A percentile compares a stretch with the other conserved stretches of the same genome.
Conservation (phyloP, 1,140 invertebrate species). For the Drosophila sucinea region DNA sequence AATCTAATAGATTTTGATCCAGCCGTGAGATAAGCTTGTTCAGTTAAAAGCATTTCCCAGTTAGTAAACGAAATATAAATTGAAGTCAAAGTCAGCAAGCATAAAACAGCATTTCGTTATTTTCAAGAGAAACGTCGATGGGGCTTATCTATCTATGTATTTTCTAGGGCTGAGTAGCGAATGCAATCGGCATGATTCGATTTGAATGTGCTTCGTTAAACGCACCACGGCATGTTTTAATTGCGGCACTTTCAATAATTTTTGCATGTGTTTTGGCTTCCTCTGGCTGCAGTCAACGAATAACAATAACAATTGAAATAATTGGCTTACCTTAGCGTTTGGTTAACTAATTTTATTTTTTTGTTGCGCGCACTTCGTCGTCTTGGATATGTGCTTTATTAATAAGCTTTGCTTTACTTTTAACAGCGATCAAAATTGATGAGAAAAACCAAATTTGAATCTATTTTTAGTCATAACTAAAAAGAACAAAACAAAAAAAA, state of each 20-base stretch:
- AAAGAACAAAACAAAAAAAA: slow-evolving; percentile 34
- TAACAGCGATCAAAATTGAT: slow-evolving; percentile 1
- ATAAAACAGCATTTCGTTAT: no score
- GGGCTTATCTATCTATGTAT: no score
- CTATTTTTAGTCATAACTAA: slow-evolving; percentile 25
- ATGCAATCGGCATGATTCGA: neutral
- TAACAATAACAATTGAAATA: neutral
- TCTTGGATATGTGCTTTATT: slow-evolving; percentile 10
- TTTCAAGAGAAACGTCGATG: no score
- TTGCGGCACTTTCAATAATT: neutral
- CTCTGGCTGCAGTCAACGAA: neutral
- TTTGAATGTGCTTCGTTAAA: neutral
- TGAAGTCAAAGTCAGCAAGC: no score
- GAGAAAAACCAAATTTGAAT: slow-evolving; percentile 12
- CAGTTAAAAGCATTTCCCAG: no score
- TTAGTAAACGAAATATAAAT: no score
- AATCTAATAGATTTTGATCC: no score
- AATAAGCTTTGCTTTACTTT: slow-evolving; percentile 3
- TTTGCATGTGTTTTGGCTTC: slow-evolving; percentile 3
- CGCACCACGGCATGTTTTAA: neutral
- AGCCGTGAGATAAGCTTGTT: no score
- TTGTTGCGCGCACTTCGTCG: slow-evolving; percentile 7
- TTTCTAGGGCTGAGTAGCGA: neutral
- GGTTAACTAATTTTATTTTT: neutral
- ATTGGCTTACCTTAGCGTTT: neutral